A percentile compares a stretch with the other conserved stretches of the same genome.
Evolutionary conservation across 1,140 invertebrate genomes (phyloP).

Genomic region (Teleopsis dalmanni): DNA sequence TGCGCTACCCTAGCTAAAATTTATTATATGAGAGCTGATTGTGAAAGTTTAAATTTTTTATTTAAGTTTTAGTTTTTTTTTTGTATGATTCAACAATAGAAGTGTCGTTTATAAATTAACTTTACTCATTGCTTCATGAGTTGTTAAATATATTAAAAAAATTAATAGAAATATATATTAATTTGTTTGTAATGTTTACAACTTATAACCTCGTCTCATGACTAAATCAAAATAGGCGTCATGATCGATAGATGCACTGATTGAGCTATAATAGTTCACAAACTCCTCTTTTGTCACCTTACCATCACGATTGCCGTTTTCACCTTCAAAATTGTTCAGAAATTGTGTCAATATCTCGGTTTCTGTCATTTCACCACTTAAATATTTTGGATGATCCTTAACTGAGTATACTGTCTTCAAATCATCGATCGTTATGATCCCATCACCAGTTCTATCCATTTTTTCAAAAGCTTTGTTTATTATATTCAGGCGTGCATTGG

Average conservation of each 20-base stretch:
- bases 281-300: conserved; percentile 87
- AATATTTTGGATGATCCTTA: conserved; percentile 52
- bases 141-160: too few relatives aligned
- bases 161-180: too few relatives aligned
- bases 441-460: conserved; percentile 78
- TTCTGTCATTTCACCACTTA: conserved; percentile 82
- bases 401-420: conserved; percentile 47
- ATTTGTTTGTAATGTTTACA: conserved; percentile 59
- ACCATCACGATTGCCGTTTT: conserved; percentile 65
- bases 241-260: conserved; percentile 89
- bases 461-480: conserved; percentile 82
- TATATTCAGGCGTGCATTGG: conserved; percentile 60
- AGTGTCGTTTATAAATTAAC: neutral
- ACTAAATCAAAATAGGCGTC: conserved; percentile 92
- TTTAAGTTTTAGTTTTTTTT: neutral
- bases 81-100: neutral
- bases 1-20: too few relatives aligned
- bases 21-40: too few relatives aligned
- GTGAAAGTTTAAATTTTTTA: neutral
- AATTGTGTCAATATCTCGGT: conserved; percentile 75
- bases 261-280: conserved; percentile 84
- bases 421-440: conserved; percentile 75
- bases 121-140: neutral
- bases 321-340: conserved; percentile 75
- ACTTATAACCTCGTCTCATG: conserved; percentile 83